Evolutionary conservation across 2,797 vertebrate species (phyloP), one percentile per base, ranked within the genome.

Genomic region (Periparus ater): DNA sequence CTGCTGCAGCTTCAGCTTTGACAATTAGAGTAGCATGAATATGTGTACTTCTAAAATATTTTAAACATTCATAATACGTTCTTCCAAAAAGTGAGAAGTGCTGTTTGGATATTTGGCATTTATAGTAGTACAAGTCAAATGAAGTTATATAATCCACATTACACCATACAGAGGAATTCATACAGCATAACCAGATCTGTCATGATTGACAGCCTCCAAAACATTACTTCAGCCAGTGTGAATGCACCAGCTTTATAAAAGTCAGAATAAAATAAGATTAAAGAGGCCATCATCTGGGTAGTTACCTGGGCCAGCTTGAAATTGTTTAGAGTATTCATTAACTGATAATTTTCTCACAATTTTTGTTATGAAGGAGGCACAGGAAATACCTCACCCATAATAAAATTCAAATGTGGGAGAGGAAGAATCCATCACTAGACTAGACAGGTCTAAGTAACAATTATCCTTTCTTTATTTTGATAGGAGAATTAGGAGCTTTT

Each of bases 301-400:
- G 60, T 47, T 78, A 90, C 60, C 80, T 45, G 36, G 27, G 32
- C n/a, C 62, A 81, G 2, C 26, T 50, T 61, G 34, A 68, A 76
- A 55, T 45, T 58, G 54, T 45, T 72, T 70, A 79, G n/a, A 81
- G 81, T 84, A 83, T 16, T 75, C 66, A 91, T 51, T 88, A 90
- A 44, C 44, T 84, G 51, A 48, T 79, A 73, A 90, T 45, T 86
- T 94, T 73, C 66, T 84, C 63, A 26, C 55, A 44, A 79, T 70
- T 61, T 84, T 62, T 38, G 18, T 60, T 85, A 91, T 11, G 57
- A 91, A 90, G 71, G 45, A 85, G 73, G 26, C n/a, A 63, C 58
- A 88, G 71, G 54, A 95, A 93, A 96, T 32, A 23, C 55, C 44
- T 93, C 51, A 88, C 25, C n/a, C 23, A 2, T 65, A 89, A 83